phyloP scores from a whole-genome alignment of 2,888 invertebrate genomes.

The Amblyjoppa proteus region DNA sequence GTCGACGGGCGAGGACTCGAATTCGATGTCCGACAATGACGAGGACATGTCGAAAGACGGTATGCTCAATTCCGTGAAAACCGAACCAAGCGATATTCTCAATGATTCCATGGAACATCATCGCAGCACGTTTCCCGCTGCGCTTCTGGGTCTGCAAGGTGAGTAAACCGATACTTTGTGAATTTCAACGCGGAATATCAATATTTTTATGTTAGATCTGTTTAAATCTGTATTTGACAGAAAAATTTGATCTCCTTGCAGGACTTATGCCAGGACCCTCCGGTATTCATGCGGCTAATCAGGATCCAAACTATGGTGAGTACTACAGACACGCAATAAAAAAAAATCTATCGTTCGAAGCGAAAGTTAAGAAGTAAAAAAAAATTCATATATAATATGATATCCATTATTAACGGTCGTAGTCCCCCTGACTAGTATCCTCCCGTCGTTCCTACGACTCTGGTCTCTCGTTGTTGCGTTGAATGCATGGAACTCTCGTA shows the following conservation, averaged over 20 bases:
- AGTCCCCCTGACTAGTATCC: slow-evolving; percentile 81
- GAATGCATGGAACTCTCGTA: slow-evolving; percentile 85
- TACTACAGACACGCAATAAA: slow-evolving; percentile 74
- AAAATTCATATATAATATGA: slow-evolving; percentile 52
- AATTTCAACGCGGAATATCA: neutral
- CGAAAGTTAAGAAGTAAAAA: slow-evolving; percentile 25
- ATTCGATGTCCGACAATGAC: slow-evolving; percentile 86
- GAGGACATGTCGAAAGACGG: slow-evolving; percentile 87
- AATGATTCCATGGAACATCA: slow-evolving; percentile 89
- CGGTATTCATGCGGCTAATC: slow-evolving; percentile 90
- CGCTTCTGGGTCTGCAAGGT: slow-evolving; percentile 93
- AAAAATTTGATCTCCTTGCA: slow-evolving; percentile 85
- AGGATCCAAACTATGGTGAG: slow-evolving; percentile 93
- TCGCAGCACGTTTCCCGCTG: slow-evolving; percentile 91
- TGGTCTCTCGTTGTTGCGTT: slow-evolving; percentile 84
- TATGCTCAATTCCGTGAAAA: slow-evolving; percentile 91
- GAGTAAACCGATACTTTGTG: slow-evolving; percentile 67
- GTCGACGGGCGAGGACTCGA: slow-evolving; percentile 93
- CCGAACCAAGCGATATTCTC: slow-evolving; percentile 89
- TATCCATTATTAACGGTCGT: slow-evolving; percentile 80
- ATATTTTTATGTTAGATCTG: neutral
- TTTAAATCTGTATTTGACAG: slow-evolving; percentile 55
- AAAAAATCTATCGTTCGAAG: slow-evolving; percentile 57
- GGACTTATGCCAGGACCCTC: slow-evolving; percentile 95
- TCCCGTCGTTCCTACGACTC: slow-evolving; percentile 83